Percentiles rank a stretch among this genome's conserved stretches.
Conservation (phyloP, 1,140 invertebrate genomes). For the Drosophila gunungcola region DNA sequence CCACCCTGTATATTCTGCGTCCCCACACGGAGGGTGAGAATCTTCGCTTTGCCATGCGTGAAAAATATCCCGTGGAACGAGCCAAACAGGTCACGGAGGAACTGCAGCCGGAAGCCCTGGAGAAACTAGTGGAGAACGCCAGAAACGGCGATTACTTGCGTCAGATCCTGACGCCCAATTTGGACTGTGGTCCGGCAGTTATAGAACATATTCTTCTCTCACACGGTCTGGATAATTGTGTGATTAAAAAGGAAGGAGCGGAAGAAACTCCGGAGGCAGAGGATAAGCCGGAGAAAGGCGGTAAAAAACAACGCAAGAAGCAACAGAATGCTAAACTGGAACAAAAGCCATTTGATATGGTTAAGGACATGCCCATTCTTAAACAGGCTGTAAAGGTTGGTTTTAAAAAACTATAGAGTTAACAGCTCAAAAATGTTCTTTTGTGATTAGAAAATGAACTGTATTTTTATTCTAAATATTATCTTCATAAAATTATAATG, state of each 20-base stretch:
- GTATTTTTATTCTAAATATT: no score
- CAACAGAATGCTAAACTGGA: slow-evolving; percentile 20
- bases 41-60: slow-evolving; percentile 95
- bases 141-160: slow-evolving; percentile 93
- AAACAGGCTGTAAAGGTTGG: slow-evolving; percentile 88
- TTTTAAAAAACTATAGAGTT: no score
- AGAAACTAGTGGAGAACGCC: slow-evolving; percentile 88
- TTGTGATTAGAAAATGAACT: no score
- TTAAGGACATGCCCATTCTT: slow-evolving; percentile 88
- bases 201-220: slow-evolving; percentile 94
- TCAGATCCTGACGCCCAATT: slow-evolving; percentile 92
- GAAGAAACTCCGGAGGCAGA: slow-evolving; percentile 32
- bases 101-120: slow-evolving; percentile 71
- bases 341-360: slow-evolving; percentile 87
- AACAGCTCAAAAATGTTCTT: no score
- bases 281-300: slow-evolving; percentile 6
- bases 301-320: slow-evolving; percentile 64
- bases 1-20: slow-evolving; percentile 96
- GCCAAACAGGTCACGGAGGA: slow-evolving; percentile 87
- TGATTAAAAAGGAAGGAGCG: slow-evolving; percentile 59
- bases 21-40: slow-evolving; percentile 97
- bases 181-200: slow-evolving; percentile 95
- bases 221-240: slow-evolving; percentile 88
- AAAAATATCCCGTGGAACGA: slow-evolving; percentile 94
- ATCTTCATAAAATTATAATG: no score